Percentiles rank a stretch among this genome's conserved stretches.
Conservation (phyloP, 2,888 invertebrate species). For the Leucophenga montana region DNA sequence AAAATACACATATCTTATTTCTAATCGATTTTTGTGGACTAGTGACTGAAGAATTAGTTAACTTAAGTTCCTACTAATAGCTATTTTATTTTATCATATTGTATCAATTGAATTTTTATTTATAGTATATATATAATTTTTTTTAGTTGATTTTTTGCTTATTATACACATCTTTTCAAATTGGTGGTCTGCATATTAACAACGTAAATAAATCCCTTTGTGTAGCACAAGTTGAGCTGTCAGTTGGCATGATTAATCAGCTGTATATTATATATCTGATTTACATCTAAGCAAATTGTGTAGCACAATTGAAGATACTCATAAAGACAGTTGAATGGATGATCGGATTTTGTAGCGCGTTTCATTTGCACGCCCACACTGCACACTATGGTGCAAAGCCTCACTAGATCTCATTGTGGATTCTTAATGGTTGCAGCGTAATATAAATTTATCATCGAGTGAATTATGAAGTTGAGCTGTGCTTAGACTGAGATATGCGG, state of each 20-base stretch:
- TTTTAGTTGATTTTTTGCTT: constrained; percentile 4
- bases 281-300: constrained; percentile 23
- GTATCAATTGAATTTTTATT: neutral
- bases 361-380: constrained; percentile 43
- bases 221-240: constrained; percentile 54
- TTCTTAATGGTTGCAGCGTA: neutral
- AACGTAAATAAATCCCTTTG: neutral
- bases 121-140: neutral
- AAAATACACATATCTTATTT: too few relatives aligned
- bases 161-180: neutral
- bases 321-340: constrained; percentile 22
- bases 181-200: neutral
- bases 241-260: constrained; percentile 65
- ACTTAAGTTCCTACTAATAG: too few relatives aligned
- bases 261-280: constrained; percentile 16
- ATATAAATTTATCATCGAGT: constrained; percentile 7
- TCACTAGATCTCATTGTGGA: too few relatives aligned
- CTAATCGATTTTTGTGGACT: too few relatives aligned
- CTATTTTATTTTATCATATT: too few relatives aligned
- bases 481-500: too few relatives aligned
- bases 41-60: too few relatives aligned
- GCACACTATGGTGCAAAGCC: neutral
- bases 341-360: constrained; percentile 1
- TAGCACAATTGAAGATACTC: constrained; percentile 57
- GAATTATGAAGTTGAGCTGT: constrained; percentile 18